These are phyloP conservation scores for Rallus limicola DNA, from an alignment of 2,113 vertebrate genomes.

Conservation along the genomic window DNA sequence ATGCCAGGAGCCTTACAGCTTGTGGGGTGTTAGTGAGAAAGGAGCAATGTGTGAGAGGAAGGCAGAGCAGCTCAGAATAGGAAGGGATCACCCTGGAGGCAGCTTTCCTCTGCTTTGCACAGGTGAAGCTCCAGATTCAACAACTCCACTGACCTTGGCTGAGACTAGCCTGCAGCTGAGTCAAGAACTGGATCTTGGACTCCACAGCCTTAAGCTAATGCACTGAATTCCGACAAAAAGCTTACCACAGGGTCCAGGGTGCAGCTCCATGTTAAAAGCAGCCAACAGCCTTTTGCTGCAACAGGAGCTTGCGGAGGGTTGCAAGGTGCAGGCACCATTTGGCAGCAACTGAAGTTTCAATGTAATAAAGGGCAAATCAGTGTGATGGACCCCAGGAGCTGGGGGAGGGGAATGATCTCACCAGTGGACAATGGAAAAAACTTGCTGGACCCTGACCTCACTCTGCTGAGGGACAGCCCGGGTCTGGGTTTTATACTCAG, in stretches of 20 bases:
- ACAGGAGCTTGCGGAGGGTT: rapidly evolving
- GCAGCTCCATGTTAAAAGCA: not conserved
- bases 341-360: not conserved
- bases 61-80: not conserved
- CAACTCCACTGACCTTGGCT: not conserved
- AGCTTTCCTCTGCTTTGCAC: not conserved
- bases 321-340: rapidly evolving
- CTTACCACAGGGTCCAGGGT: rapidly evolving
- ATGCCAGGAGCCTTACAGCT: not conserved
- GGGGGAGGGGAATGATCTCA: not conserved
- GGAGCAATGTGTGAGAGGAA: not conserved
- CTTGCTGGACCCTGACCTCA: not conserved
- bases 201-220: not conserved
- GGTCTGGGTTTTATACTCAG: not conserved
- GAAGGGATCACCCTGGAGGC: not conserved
- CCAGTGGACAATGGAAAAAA: not conserved
- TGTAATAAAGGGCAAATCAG: not conserved
- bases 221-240: not conserved
- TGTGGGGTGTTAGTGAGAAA: not conserved
- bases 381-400: not conserved
- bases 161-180: not conserved
- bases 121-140: not conserved
- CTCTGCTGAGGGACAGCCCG: rapidly evolving
- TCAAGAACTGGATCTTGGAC: not conserved
- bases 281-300: rapidly evolving